Evolutionary conservation across 2,888 invertebrate species (phyloP).

Genomic region (Elegia similella): DNA sequence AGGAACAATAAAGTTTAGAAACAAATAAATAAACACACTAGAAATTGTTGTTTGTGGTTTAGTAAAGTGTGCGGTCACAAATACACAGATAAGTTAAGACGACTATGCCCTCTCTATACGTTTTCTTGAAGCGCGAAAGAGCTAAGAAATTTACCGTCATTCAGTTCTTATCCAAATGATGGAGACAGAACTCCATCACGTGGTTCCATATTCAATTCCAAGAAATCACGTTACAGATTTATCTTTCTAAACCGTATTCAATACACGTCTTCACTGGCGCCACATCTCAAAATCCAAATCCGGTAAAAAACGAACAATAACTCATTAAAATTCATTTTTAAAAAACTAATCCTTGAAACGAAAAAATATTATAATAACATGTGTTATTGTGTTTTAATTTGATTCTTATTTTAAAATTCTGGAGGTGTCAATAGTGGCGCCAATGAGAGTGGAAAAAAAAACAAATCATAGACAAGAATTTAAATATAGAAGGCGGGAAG

Average conservation of each 20-base stretch:
- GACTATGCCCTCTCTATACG: no score
- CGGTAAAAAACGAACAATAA: slow-evolving; percentile 15
- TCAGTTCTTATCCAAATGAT: no score
- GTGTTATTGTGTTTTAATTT: slow-evolving; percentile 16
- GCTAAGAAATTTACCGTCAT: no score
- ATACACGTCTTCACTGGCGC: slow-evolving; percentile 10
- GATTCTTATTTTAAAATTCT: slow-evolving; percentile 12
- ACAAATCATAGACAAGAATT: slow-evolving; percentile 14
- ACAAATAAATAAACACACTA: no score
- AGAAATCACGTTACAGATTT: not conserved
- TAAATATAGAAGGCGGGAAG: slow-evolving; percentile 5
- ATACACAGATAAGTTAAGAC: no score
- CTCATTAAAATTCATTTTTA: slow-evolving; percentile 14
- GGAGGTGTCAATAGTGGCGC: slow-evolving; percentile 11
- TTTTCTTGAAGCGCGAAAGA: no score
- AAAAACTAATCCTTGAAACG: no score
- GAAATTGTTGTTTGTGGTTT: no score
- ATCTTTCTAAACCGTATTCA: not conserved
- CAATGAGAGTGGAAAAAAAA: slow-evolving; percentile 5
- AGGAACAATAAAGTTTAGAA: no score
- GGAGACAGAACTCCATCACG: no score
- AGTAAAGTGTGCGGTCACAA: no score
- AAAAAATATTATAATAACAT: slow-evolving; percentile 1
- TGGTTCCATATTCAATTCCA: not conserved
- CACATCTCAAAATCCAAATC: slow-evolving; percentile 10